Base-by-base conservation (phyloP, 2,888 invertebrate species). In the Pomacea canaliculata region DNA sequence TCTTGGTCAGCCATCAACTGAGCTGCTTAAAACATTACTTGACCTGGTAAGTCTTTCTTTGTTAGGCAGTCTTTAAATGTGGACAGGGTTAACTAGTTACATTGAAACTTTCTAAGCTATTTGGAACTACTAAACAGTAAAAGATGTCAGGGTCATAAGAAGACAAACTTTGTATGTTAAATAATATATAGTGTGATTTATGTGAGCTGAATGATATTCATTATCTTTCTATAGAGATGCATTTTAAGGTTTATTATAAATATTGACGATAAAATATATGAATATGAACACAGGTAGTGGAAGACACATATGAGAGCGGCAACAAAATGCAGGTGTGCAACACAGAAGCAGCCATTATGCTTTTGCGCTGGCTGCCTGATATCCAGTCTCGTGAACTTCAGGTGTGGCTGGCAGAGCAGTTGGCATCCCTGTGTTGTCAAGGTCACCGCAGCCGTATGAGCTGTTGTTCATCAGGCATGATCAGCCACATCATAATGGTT, bases 341-440 rank as follows among this genome's bases (percentile, higher is more conserved):
- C 84, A 91, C 92, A 0, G 92, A 92, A 82, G 92, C 92, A n/a
- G 90, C 92, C 65, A 84, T 92, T 51, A 90, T 92, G 83, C 84
- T 93, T 76, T 88, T 93, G 68, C 89, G 91, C 79, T 93, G 93
- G 93, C 83, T 93, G 81, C 92, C 92, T 0, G 90, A 91, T 70
- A 91, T 90, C 65, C 86, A 89, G 82, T 88, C 88, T 81, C 85
- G 85, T 82, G 89, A 90, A 76, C 84, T 89, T 19, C 89, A 90
- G 79, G 83, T 92, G 68, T 93, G 93, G 89, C 90, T 92, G 8
- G 89, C 92, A 27, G 92, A 87, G 72, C 80, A 80, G 63, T 79
- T 89, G 77, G 78, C 81, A 37, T 70, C 67, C 13, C 90, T 90
- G 88, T 92, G 87, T 87, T 87, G 82, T 87, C 77, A 78, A n/a